Evolutionary conservation across 1,140 invertebrate species (phyloP), one percentile per base, ranked within the genome.

Genomic region (Hydropsyche tenuis): DNA sequence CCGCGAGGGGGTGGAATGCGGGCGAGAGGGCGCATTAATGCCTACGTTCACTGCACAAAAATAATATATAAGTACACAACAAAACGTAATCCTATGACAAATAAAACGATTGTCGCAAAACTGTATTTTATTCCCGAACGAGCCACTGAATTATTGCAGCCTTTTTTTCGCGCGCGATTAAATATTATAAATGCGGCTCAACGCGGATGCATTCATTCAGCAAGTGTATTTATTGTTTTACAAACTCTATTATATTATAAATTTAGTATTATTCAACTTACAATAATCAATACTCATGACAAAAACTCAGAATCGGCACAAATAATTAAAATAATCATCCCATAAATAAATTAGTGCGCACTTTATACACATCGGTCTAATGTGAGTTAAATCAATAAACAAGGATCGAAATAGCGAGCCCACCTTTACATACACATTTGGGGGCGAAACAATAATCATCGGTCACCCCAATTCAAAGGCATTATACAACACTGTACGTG

Each of bases 371-470:
- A 37, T 9, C 3, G 30, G 3, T 4, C 30, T 37, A 37, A 37
- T 37, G 30, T 37, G 30, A 37, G 9, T 9, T 37, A 37, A 37
- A 37, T 37, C 30, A 37, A 37, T 37, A 37, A 37, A 37, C 30
- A 37, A 37, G 30, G 30, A 37, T 37, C 30, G 30, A 37, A 37
- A 37, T 37, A 9, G 30, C 3, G 30, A 37, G 30, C n/a, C n/a
- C n/a, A n/a, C n/a, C n/a, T n/a, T n/a, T n/a, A n/a, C n/a, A n/a
- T 43, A 43, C 5, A 43, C 37, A 12, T 43, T 43, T 43, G 12
- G 16, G 14, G 30, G 30, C 22, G 30, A 65, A 65, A 65, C 63
- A 65, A 65, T 43, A 65, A 65, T 65, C 18, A 68, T 48, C 20
- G 11, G 65, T 16, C 23, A 48, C 65, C 65, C 48, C 65, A 18